Evolutionary conservation across 2,888 invertebrate species (phyloP).

Genomic region (Eilema griseolum): DNA sequence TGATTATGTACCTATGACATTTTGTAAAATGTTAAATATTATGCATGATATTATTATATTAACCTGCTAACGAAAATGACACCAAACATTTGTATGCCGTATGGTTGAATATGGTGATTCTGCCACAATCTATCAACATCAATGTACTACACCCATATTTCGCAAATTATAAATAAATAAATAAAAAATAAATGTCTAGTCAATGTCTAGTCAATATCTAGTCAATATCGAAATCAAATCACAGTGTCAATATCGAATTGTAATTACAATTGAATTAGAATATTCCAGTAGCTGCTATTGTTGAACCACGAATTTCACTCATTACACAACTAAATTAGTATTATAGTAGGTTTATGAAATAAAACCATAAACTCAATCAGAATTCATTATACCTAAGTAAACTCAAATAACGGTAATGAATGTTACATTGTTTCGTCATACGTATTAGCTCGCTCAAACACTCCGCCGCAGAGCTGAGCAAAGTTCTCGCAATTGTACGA

Average conservation of each 20-base stretch:
- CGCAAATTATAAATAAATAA: too few relatives aligned
- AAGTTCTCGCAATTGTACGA: slow-evolving; percentile 1
- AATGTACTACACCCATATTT: too few relatives aligned
- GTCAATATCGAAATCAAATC: not conserved
- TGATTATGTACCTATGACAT: too few relatives aligned
- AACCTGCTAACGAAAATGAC: too few relatives aligned
- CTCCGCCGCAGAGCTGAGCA: not conserved
- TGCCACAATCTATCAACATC: too few relatives aligned
- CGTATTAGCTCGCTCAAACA: not conserved
- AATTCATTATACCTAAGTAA: not conserved
- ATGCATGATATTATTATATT: too few relatives aligned
- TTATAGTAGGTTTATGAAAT: slow-evolving; percentile 1
- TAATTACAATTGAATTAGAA: slow-evolving; percentile 1
- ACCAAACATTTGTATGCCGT: too few relatives aligned
- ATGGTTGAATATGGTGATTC: too few relatives aligned
- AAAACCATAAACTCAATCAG: not conserved
- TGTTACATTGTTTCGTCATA: slow-evolving; percentile 10
- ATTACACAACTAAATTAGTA: not conserved
- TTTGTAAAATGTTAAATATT: too few relatives aligned
- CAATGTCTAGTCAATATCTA: too few relatives aligned
- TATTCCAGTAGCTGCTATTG: not conserved
- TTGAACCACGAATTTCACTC: not conserved
- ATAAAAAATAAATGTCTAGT: too few relatives aligned
- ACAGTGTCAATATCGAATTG: not conserved
- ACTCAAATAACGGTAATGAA: slow-evolving; percentile 12